Base-by-base conservation (phyloP, 2,888 invertebrate genomes). In the Odontocerum albicorne region DNA sequence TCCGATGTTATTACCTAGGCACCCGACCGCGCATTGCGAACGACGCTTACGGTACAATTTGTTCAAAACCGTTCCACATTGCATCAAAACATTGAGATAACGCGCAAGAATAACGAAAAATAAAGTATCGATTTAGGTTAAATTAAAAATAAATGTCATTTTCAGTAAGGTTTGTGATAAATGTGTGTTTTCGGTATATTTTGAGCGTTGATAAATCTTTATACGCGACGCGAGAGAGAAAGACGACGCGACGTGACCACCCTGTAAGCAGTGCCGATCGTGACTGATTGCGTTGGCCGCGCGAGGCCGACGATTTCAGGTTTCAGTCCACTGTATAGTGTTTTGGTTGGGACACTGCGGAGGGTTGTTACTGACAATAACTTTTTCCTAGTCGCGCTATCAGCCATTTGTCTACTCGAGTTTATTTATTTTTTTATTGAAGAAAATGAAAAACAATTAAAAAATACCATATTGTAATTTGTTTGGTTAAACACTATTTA, bases 301-400 rank as follows among this genome's bases (percentile, higher is more conserved):
- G 17, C 10, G 19, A 16, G 40, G 38, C n/a, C n/a, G n/a, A 21
- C 32, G 44, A 16, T 44, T 45, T 45, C 33, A 45, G 50, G 39
- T 20, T 51, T 50, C 20, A 7, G 17, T 40, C 7, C 21, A 21
- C n/a, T 21, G 27, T 27, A 7, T 27, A 27, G 36, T 51, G 51
- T 51, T 51, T 43, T 51, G 51, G 43, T 51, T 43, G 42, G 27
- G 16, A 17, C 43, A 44, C 51, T 51, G 51, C 44, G 42, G 51
- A 47, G 51, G 51, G 51, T 38, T 16, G 38, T 38, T 4, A 7
- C 27, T 4, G 4, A 27, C 6, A 27, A 4, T 27, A 27, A 27
- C 6, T 4, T 27, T 27, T 27, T 27, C 10, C 27, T 27, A 27
- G 27, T n/a, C n/a, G n/a, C n/a, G n/a, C n/a, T n/a, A n/a, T n/a